Evolutionary conservation across 2,888 invertebrate species (phyloP), one percentile per base, ranked within the genome.

Genomic region (Rotaria macrura): DNA sequence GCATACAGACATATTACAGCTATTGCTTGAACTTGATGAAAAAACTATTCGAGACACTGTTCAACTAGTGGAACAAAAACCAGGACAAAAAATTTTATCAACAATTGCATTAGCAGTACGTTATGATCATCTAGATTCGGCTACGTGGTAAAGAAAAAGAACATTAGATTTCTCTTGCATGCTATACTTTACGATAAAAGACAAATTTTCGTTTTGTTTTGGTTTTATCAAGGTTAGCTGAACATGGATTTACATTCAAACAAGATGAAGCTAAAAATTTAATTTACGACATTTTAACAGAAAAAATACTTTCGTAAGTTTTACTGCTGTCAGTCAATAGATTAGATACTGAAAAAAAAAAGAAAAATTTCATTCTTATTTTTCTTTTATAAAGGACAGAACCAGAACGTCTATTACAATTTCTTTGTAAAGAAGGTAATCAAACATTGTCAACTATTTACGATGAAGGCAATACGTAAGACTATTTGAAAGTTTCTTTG

Each of bases 401-500:
- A 84, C 85, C 88, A 85, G 88, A 88, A 57, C 89, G 88, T 23
- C 89, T 89, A 49, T 88, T 90, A 17, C 88, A 88, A 85, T 90
- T 90, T 87, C 87, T 90, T 47, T 86, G 90, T 55, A 88, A 89
- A 47, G 88, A 89, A 87, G 90, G 89, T 57, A 90, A 89, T 34
- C 88, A 40, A 25, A 79, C 89, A 65, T 87, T 89, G 6, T 89
- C 89, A 86, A 89, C 89, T 5, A 86, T 87, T 47, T 90, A 89
- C 85, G 88, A 89, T 47, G 89, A 89, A 9, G 89, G 89, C n/a
- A 90, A 90, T 87, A 88, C 88, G 90, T 90, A 88, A 88, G 88
- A 86, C 9, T 38, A 20, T 34, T 12, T 1, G 23, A 23, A 47
- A 20, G 20, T 34, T 34, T 23, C 49, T 29, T 47, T 47, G 47